phyloP scores from a whole-genome alignment of 1,140 invertebrate genomes.

The Drosophila simulans region DNA sequence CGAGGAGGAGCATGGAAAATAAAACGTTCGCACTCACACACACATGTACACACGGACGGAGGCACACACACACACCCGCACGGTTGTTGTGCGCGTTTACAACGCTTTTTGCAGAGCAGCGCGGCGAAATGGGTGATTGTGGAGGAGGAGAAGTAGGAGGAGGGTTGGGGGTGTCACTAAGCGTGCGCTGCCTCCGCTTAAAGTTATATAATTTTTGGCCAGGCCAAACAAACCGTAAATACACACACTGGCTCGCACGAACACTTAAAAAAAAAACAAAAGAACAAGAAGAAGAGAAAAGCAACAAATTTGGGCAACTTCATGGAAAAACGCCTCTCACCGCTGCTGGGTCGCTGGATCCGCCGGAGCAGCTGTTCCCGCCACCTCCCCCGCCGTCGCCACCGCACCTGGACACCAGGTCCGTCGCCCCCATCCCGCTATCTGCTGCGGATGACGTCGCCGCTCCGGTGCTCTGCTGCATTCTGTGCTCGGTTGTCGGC shows the following conservation, averaged over 20 bases:
- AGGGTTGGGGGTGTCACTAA: conserved; percentile 42
- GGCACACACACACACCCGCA: conserved; percentile 5
- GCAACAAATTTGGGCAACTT: not conserved
- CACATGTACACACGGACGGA: not conserved
- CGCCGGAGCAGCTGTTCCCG: conserved; percentile 33
- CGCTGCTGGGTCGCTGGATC: conserved; percentile 19
- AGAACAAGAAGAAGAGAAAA: conserved; percentile 1
- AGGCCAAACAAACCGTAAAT: conserved; percentile 28
- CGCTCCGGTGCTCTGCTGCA: conserved; percentile 34
- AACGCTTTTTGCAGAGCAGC: conserved; percentile 17
- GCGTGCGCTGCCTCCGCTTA: conserved; percentile 52
- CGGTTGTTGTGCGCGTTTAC: conserved; percentile 12
- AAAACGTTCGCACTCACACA: conserved; percentile 23
- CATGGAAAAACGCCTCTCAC: conserved; percentile 20
- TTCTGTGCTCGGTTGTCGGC: conserved; percentile 32
- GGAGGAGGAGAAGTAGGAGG: not conserved
- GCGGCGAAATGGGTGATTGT: not conserved
- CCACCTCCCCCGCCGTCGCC: conserved; percentile 10
- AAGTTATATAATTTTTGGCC: conserved; percentile 51
- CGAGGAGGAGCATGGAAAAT: conserved; percentile 48
- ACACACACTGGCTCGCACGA: conserved; percentile 2
- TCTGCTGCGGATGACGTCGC: conserved; percentile 32
- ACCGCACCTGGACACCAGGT: conserved; percentile 4
- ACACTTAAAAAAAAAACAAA: conserved; percentile 1
- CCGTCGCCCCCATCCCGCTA: conserved; percentile 24